Evolutionary conservation across 2,888 invertebrate genomes (phyloP).

Genomic region (Stenichneumon culpator): DNA sequence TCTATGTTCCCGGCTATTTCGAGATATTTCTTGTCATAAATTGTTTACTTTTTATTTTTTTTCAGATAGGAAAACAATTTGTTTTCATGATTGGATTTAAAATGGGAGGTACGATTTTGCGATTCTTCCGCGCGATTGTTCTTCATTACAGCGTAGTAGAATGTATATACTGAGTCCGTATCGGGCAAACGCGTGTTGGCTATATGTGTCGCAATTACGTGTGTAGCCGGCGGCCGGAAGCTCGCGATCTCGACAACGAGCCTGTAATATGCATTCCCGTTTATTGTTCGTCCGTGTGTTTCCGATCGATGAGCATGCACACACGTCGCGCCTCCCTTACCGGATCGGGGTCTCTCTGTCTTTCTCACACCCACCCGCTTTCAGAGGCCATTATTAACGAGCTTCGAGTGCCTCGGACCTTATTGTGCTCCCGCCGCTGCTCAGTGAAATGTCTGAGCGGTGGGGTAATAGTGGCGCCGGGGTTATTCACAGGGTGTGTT

Average conservation of each 20-base stretch:
- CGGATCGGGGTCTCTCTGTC: slow-evolving; percentile 22
- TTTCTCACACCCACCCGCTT: slow-evolving; percentile 48
- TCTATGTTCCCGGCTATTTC: too few relatives aligned
- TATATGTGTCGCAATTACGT: slow-evolving; percentile 60
- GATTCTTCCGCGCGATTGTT: background rate
- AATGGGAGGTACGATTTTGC: background rate
- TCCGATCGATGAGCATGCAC: slow-evolving; percentile 61
- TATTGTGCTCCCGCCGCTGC: slow-evolving; percentile 57
- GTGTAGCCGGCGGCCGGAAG: slow-evolving; percentile 65
- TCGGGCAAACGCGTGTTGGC: background rate
- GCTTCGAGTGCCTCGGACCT: slow-evolving; percentile 66
- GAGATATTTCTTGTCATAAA: too few relatives aligned
- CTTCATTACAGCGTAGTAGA: background rate
- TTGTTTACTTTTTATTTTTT: background rate
- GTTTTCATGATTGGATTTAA: background rate
- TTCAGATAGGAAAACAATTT: background rate
- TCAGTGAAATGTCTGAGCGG: slow-evolving; percentile 64
- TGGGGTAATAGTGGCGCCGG: slow-evolving; percentile 38
- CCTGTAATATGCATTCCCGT: slow-evolving; percentile 68
- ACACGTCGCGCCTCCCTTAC: slow-evolving; percentile 29
- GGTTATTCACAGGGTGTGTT: slow-evolving; percentile 35
- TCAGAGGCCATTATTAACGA: slow-evolving; percentile 65
- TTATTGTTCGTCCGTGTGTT: slow-evolving; percentile 63
- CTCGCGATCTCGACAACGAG: slow-evolving; percentile 67
- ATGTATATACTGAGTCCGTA: background rate